Percentiles rank a stretch among this genome's conserved stretches.
These are phyloP conservation scores for Porites evermanni DNA, from an alignment of 92 coral and sea anemone genomes.

Conservation along the genomic window DNA sequence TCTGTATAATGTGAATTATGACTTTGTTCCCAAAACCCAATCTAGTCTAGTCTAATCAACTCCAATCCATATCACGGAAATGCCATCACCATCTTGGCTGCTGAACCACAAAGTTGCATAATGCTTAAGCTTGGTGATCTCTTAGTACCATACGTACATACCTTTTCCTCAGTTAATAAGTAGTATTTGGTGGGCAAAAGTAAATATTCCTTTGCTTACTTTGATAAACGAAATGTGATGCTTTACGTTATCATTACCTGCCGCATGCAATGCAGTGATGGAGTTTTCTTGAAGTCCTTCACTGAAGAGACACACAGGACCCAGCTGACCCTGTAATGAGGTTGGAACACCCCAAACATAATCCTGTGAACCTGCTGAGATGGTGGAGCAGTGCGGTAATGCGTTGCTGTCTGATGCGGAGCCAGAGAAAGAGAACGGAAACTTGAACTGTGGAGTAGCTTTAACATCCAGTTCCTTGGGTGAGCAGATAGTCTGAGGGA, in stretches of 20 bases:
- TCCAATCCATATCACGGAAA: no score
- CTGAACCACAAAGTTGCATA: no score
- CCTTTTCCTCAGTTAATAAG: not conserved
- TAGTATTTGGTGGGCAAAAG: not conserved
- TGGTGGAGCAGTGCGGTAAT: constrained; percentile 47
- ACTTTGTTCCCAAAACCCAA: no score
- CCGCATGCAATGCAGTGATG: constrained; percentile 66
- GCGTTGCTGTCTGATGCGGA: constrained; percentile 50
- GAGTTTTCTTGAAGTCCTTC: constrained; percentile 83
- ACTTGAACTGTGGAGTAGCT: constrained; percentile 35
- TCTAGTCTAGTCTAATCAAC: no score
- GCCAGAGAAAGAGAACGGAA: constrained; percentile 59
- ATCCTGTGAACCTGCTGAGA: constrained; percentile 89
- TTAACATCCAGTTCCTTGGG: constrained; percentile 50
- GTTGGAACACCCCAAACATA: constrained; percentile 92
- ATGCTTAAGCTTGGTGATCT: no score
- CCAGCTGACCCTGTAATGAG: constrained; percentile 95
- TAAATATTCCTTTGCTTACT: not conserved
- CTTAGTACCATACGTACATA: no score
- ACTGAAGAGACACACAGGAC: constrained; percentile 88
- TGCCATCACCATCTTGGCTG: no score
- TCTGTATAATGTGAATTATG: no score
- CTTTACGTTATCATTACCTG: constrained; percentile 63
- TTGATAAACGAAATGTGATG: no score
- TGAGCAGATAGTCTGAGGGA: constrained; percentile 65